Evolutionary conservation across 2,888 invertebrate species (phyloP).

Genomic region (Dione vanillae): DNA sequence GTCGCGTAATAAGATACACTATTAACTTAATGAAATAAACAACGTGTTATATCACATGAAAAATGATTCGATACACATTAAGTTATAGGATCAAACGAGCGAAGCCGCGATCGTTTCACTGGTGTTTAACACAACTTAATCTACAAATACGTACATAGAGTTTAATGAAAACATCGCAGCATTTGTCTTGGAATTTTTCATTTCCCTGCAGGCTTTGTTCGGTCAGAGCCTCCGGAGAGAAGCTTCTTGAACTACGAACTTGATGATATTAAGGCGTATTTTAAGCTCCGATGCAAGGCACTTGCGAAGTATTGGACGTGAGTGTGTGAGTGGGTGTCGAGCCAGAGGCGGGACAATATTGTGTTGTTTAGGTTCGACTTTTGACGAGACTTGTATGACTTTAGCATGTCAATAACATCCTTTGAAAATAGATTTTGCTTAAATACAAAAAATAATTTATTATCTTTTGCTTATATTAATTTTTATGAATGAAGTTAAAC

Average conservation of each 20-base stretch:
- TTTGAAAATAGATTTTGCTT: too few species aligned
- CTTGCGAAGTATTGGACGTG: not conserved
- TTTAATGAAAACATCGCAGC: conserved; percentile 37
- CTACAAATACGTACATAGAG: conserved; percentile 14
- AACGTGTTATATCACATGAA: too few species aligned
- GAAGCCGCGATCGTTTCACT: too few species aligned
- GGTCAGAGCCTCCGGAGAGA: conserved; percentile 10
- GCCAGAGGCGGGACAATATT: not conserved
- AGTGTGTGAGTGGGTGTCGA: conserved; percentile 8
- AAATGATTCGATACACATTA: too few species aligned
- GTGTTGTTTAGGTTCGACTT: not conserved
- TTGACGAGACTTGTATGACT: not conserved
- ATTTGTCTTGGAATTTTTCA: conserved; percentile 59
- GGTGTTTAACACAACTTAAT: not conserved
- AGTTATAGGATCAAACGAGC: too few species aligned
- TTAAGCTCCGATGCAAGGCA: not conserved
- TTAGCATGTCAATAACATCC: not conserved
- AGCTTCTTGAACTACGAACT: conserved; percentile 21
- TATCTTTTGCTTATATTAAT: too few species aligned
- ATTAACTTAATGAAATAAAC: too few species aligned
- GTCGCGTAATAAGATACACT: too few species aligned
- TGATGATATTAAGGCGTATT: conserved; percentile 3
- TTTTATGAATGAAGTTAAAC: too few species aligned
- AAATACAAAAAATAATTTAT: too few species aligned
- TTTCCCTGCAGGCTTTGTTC: conserved; percentile 50